Evolutionary conservation across 1,140 invertebrate species (phyloP), one percentile per base, ranked within the genome.

Genomic region (Aphelinus certus): DNA sequence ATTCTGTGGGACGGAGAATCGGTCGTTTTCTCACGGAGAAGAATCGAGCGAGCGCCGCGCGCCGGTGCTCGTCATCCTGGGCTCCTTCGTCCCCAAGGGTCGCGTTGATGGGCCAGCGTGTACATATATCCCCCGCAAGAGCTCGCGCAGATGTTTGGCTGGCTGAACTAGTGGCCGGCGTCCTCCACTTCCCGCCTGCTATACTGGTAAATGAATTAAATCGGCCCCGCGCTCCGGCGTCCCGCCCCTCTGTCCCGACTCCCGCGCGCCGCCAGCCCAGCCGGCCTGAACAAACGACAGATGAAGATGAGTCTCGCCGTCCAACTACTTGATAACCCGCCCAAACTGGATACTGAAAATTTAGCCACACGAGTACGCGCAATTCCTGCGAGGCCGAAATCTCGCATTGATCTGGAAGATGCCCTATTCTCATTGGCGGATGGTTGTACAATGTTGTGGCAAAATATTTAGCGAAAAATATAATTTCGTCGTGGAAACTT

Each of bases 61-160:
- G n/a, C 49, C n/a, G 9, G 7, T 43, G 7, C 42, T 53, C 48
- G 9, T 43, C 42, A 51, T 45, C 56, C 63, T 42, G 10, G 9
- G 26, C 63, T 51, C 48, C 71, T 61, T 55, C 53, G 64, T 77
- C 74, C 73, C 73, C 71, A n/a, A 76, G 77, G 77, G 77, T 71
- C 43, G 48, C 48, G 48, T 55, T 64, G 47, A 26, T 26, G 26
- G 26, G 51, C 51, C 4, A 53, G 9, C 46, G 51, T 68, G 49
- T n/a, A 7, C 49, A 10, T 49, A 10, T 46, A 46, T 60, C 71
- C 61, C 71, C 63, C 62, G 67, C 79, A 77, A 77, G 76, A 80
- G 81, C 78, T 80, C 80, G 73, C 80, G 73, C 81, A 83, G 81
- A 83, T 83, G 81, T 83, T 82, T 80, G 77, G 71, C 66, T 77